phyloP scores from a whole-genome alignment of 1,140 invertebrate genomes.

The Battus philenor region DNA sequence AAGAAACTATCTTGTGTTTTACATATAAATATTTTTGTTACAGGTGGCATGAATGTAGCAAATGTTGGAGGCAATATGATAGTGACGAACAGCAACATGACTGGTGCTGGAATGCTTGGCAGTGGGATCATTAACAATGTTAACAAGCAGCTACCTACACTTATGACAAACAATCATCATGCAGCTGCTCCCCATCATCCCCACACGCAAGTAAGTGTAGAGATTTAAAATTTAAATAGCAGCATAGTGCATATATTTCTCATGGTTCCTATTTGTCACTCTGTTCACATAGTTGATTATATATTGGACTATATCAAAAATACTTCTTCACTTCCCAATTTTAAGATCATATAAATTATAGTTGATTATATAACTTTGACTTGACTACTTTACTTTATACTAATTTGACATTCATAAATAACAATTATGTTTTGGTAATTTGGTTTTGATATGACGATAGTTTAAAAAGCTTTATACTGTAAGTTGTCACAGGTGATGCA shows the following conservation, averaged over 20 bases:
- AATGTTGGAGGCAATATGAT: conserved; percentile 81
- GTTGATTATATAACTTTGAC: no score
- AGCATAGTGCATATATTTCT: no score
- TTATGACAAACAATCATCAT: conserved; percentile 74
- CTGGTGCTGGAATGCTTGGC: conserved; percentile 77
- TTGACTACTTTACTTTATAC: no score
- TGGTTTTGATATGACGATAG: background rate
- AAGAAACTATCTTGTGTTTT: conserved; percentile 17
- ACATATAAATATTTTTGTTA: conserved; percentile 12
- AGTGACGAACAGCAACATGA: conserved; percentile 82
- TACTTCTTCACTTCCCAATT: no score
- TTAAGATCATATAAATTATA: no score
- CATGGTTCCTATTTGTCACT: no score
- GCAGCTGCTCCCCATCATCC: conserved; percentile 50
- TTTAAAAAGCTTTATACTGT: no score
- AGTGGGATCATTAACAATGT: conserved; percentile 81
- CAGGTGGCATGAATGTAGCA: conserved; percentile 79
- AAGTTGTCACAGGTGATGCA: conserved; percentile 73
- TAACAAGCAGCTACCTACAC: conserved; percentile 80
- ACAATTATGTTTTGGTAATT: no score
- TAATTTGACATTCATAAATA: no score
- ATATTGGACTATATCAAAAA: no score
- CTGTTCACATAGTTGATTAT: no score
- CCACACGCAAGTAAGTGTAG: conserved; percentile 70
- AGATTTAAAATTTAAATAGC: no score